phyloP scores from a whole-genome alignment of 2,888 invertebrate species.

The Galerucella calmariensis region DNA sequence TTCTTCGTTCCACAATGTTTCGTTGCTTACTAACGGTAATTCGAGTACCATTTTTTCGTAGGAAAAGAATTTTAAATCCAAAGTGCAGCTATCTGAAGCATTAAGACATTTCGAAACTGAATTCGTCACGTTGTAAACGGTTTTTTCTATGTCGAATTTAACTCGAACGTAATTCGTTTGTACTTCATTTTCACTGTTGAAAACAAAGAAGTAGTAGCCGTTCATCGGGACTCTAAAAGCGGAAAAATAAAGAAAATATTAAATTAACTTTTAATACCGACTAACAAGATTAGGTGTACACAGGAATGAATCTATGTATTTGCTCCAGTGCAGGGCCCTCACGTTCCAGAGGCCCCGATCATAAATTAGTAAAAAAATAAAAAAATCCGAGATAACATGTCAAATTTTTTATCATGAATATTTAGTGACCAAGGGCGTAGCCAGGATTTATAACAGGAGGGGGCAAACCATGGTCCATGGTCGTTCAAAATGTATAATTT shows the following conservation, averaged over 20 bases:
- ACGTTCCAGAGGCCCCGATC: no score
- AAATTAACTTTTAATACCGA: background rate
- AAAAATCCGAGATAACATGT: no score
- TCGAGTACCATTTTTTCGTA: constrained; percentile 77
- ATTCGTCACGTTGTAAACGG: constrained; percentile 75
- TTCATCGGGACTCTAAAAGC: constrained; percentile 74
- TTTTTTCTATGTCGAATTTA: constrained; percentile 76
- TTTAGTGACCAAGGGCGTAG: no score
- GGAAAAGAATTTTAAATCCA: constrained; percentile 77
- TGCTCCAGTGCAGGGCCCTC: background rate
- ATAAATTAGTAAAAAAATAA: no score
- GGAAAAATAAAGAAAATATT: constrained; percentile 4
- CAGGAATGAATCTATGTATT: background rate
- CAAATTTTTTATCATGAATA: no score
- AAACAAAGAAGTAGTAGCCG: constrained; percentile 86
- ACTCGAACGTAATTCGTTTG: constrained; percentile 78
- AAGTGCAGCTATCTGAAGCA: constrained; percentile 71
- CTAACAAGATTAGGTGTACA: background rate
- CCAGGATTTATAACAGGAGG: no score
- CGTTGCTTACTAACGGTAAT: constrained; percentile 72
- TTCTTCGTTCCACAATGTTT: constrained; percentile 78
- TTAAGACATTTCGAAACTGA: constrained; percentile 73
- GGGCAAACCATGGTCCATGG: no score
- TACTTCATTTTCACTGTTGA: constrained; percentile 83
- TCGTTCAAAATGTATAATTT: no score